Evolutionary conservation across 2,797 vertebrate species (phyloP).

Genomic region (Podargus strigoides): DNA sequence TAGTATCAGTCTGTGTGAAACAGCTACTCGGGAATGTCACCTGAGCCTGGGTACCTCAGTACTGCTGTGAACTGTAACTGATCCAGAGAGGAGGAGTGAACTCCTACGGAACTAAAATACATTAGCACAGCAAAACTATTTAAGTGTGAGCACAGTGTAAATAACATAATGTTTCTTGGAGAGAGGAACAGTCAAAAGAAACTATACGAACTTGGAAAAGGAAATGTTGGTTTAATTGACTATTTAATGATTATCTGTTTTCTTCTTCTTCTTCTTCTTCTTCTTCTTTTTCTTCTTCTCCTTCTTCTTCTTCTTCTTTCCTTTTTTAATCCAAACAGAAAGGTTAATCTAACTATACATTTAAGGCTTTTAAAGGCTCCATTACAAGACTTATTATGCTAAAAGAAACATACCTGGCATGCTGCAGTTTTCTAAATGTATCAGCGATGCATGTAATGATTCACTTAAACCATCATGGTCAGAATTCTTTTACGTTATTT

Average conservation of each 20-base stretch:
- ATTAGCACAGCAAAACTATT: constrained; percentile 26
- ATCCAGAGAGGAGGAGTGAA: neutral
- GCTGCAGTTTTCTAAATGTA: constrained; percentile 81
- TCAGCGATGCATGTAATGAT: constrained; percentile 84
- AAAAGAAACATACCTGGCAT: constrained; percentile 81
- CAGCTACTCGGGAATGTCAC: neutral
- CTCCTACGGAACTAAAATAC: constrained; percentile 9
- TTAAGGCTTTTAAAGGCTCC: constrained; percentile 86
- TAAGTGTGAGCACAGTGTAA: constrained; percentile 34
- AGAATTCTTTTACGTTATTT: constrained; percentile 82
- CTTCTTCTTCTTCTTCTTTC: constrained; percentile 37
- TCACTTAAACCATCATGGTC: constrained; percentile 84
- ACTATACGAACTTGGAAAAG: neutral
- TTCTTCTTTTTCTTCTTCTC: constrained; percentile 48
- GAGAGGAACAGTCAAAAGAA: constrained; percentile 5
- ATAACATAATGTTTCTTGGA: constrained; percentile 2
- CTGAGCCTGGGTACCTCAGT: neutral
- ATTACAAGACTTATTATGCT: constrained; percentile 83
- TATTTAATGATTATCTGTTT: constrained; percentile 70
- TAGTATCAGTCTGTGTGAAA: neutral
- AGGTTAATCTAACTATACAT: constrained; percentile 88
- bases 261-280: constrained; percentile 44
- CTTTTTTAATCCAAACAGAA: constrained; percentile 75
- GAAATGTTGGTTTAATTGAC: constrained; percentile 67
- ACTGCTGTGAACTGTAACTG: neutral